Conservation (phyloP, 2,888 invertebrate species). For the Muschampia plurimacula region DNA sequence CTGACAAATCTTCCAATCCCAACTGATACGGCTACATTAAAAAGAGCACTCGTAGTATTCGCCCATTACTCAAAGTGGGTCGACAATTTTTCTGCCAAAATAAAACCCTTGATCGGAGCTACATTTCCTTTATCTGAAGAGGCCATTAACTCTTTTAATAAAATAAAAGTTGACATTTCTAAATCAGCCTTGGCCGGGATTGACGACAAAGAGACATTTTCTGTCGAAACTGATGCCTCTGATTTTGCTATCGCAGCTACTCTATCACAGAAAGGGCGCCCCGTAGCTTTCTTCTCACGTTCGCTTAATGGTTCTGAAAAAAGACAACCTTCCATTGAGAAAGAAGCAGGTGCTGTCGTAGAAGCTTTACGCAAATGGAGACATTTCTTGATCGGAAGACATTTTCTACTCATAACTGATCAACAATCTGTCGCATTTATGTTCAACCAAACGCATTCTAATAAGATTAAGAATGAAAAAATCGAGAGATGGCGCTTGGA, state of each 20-base stretch:
- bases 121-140: too few relatives aligned
- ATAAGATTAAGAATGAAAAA: slow-evolving; percentile 7
- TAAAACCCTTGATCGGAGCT: too few relatives aligned
- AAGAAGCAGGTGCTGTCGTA: background rate
- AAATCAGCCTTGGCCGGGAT: too few relatives aligned
- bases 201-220: too few relatives aligned
- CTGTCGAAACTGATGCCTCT: too few relatives aligned
- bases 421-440: slow-evolving; percentile 5
- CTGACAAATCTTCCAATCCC: slow-evolving; percentile 3
- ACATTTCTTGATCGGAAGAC: slow-evolving; percentile 5
- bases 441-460: slow-evolving; percentile 2
- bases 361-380: slow-evolving; percentile 4
- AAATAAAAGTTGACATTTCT: too few relatives aligned
- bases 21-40: background rate
- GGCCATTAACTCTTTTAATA: too few relatives aligned
- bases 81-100: too few relatives aligned
- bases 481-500: slow-evolving; percentile 7
- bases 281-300: slow-evolving; percentile 4
- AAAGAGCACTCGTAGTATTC: slow-evolving; percentile 13
- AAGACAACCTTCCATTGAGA: background rate
- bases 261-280: slow-evolving; percentile 2
- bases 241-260: background rate
- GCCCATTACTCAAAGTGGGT: background rate
- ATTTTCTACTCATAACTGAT: slow-evolving; percentile 6
- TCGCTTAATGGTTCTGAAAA: slow-evolving; percentile 5